phyloP scores from a whole-genome alignment of 2,797 vertebrate genomes.

The Hydrolagus colliei region DNA sequence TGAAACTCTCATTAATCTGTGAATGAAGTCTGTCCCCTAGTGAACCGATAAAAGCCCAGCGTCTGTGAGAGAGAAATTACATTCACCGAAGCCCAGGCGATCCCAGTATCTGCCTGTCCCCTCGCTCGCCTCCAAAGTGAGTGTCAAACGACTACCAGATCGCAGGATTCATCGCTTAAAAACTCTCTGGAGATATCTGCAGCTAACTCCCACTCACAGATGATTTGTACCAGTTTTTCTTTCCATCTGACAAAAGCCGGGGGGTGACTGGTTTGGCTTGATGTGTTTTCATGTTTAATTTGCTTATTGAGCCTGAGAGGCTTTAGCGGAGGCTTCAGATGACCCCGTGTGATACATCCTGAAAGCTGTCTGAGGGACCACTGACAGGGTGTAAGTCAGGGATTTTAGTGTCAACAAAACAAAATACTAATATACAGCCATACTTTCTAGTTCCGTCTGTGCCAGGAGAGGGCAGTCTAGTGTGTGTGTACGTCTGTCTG shows the following conservation, averaged over 20 bases:
- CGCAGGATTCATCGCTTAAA: neutral
- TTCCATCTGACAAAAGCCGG: neutral
- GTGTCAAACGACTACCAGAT: neutral
- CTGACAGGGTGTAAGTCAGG: neutral
- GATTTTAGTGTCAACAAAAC: neutral
- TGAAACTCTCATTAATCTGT: no score
- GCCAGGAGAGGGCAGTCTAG: neutral
- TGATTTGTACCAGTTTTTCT: neutral
- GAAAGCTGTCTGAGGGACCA: neutral
- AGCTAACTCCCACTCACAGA: neutral
- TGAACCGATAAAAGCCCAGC: no score
- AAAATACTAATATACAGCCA: neutral
- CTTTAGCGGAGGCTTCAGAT: neutral
- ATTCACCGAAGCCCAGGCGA: neutral
- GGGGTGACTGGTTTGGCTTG: neutral
- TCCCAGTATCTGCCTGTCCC: neutral
- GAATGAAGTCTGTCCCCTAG: no score
- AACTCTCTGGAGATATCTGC: neutral
- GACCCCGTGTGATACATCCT: neutral
- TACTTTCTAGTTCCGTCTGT: constrained; percentile 3
- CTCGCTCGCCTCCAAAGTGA: neutral
- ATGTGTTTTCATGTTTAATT: constrained; percentile 16
- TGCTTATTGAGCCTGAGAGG: constrained; percentile 5
- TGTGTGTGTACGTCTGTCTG: no score
- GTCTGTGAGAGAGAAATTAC: no score